phyloP scores from a whole-genome alignment of 2,113 vertebrate species.

The Parus major region DNA sequence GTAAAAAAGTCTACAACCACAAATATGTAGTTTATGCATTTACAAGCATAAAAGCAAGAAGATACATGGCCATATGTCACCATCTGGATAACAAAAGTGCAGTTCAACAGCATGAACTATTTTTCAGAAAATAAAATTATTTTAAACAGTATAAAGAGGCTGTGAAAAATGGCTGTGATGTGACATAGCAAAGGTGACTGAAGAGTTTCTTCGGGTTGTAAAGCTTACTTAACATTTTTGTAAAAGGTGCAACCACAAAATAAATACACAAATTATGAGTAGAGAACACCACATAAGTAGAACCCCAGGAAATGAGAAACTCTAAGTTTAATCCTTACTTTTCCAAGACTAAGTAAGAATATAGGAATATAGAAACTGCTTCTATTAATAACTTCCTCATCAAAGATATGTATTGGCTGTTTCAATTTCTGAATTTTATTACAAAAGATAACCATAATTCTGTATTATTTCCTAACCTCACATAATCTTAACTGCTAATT shows the following conservation, averaged over 20 bases:
- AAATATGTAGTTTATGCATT: not conserved
- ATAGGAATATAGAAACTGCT: not conserved
- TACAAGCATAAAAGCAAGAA: not conserved
- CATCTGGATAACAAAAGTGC: not conserved
- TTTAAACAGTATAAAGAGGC: not conserved
- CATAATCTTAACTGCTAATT: not conserved
- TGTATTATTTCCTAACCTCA: not conserved
- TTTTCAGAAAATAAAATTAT: not conserved
- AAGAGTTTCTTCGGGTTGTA: not conserved
- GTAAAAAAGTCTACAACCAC: not conserved
- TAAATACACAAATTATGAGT: not conserved
- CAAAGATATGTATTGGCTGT: not conserved
- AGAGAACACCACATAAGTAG: not conserved
- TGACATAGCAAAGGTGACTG: not conserved
- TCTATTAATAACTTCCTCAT: constrained; percentile 1
- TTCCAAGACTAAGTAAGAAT: not conserved
- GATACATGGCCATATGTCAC: not conserved
- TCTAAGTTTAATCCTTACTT: not conserved
- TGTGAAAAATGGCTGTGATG: not conserved
- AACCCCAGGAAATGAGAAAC: constrained; percentile 31
- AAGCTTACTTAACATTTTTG: not conserved
- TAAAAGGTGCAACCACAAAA: not conserved
- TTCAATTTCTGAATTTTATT: not conserved
- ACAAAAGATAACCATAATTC: not conserved
- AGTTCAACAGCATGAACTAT: not conserved